Base-by-base conservation (phyloP, 2,888 invertebrate species). In the Gryllus longicercus region DNA sequence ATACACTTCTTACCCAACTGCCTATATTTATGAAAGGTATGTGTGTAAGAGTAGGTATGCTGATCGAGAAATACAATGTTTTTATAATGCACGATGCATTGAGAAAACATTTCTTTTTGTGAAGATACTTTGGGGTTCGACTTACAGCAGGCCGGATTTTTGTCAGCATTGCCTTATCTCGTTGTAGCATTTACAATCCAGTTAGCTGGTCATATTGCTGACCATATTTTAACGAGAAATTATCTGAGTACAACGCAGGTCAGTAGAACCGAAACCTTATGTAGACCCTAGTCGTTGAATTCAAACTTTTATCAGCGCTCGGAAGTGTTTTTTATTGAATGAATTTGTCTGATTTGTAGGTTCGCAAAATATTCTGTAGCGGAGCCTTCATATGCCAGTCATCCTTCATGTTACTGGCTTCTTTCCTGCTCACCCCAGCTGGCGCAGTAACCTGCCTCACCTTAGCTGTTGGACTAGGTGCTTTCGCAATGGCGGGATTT, bases 401-500 rank as follows among this genome's bases (percentile, higher is more conserved):
- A 0, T 87, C 96, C 63, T 96, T 97, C 87, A 95, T 96, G 94
- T 88, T 95, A 81, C 89, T 92, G 0, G 94, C 96, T 0, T 95
- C 95, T 2, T 95, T 94, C 85, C 88, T 94, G 4, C 86, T 91
- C 51, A 89, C 92, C 2, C 91, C 94, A 23, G 88, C 89, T 0
- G 91, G 91, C 75, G 93, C 94, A 76, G 90, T 96, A 16, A 89
- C 92, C n/a, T 96, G 92, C 86, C 91, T 97, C 50, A 95, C 95
- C 0, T 90, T 96, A 78, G 96, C 96, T 1, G 96, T 97, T 0
- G 97, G 97, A 0, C 88, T 96, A 1, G 97, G 97, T 2, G 95
- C 96, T 0, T 96, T 97, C 86, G 95, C 96, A 1, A 97, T 96
- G 96, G 93, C 96, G 11, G 97, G 96, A 76, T 96, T 95, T 86